Base-by-base conservation (phyloP, 2,888 invertebrate genomes). In the Nudaria mundana region DNA sequence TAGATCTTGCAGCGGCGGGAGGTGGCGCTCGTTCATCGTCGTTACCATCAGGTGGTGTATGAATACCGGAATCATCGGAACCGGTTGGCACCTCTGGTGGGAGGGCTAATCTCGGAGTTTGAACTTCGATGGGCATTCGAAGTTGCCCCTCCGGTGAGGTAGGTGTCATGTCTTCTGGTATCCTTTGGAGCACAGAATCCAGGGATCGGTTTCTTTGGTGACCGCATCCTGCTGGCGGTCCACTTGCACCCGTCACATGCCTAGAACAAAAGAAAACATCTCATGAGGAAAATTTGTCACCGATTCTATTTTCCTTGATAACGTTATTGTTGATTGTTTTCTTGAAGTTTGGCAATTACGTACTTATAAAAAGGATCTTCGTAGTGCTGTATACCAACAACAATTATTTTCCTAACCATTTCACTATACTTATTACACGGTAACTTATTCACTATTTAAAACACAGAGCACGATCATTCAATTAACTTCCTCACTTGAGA, bases 141-240 rank as follows among this genome's bases (percentile, higher is more conserved):
- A 84, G 79, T 54, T 79, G 80, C 45, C 82, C 81, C 62, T 84
- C 85, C 65, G 80, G 86, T 53, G 80, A 87, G 45, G 80, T 88
- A 66, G 82, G 89, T 89, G 86, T 94, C 93, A 71, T 94, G 63
- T 88, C 95, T 90, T 96, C 96, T 46, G 96, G 96, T 74, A 97
- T 96, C 78, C 95, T 91, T 79, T 96, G 96, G 52, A 96, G 90
- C 45, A 96, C 97, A 42, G 96, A 97, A 80, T 97, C 97, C 77
- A 97, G 88, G 74, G 96, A 96, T 56, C 97, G 92, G 89, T 97
- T 97, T 64, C 97, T 92, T 83, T 96, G 96, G 77, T 95, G 95
- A 66, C 93, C 92, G 54, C 93, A 86, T 83, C 85, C 87, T 48
- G 85, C 77, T 33, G 86, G 83, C 76, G 86, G 86, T 71, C 84